Evolutionary conservation across 1,140 invertebrate species (phyloP).

Genomic region (Drosophila carrolli): DNA sequence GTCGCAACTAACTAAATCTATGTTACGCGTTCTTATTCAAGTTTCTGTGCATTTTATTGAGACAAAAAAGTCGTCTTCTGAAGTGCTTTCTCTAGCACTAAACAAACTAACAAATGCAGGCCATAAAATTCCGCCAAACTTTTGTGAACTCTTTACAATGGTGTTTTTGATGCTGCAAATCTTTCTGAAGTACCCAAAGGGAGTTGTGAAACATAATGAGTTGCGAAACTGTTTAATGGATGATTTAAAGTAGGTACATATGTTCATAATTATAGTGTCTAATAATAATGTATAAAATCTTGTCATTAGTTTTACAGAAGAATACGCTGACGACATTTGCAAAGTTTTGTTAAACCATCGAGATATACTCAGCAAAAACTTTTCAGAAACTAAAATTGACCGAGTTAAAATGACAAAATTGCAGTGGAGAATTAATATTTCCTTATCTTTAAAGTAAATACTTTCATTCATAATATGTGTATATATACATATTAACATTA

Average conservation of each 20-base stretch:
- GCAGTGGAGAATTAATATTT: conserved; percentile 84
- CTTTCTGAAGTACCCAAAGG: conserved; percentile 77
- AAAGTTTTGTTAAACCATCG: conserved; percentile 80
- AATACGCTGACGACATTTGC: conserved; percentile 74
- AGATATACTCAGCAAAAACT: conserved; percentile 75
- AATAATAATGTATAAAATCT: not conserved
- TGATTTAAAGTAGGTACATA: conserved; percentile 65
- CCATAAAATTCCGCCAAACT: conserved; percentile 75
- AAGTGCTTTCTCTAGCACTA: conserved; percentile 78
- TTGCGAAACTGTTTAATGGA: conserved; percentile 70
- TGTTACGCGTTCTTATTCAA: conserved; percentile 79
- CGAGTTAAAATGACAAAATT: conserved; percentile 74
- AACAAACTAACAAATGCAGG: conserved; percentile 81
- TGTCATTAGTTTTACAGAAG: conserved; percentile 65
- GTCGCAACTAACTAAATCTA: conserved; percentile 72
- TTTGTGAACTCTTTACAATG: conserved; percentile 81
- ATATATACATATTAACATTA: not conserved
- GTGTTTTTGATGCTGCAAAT: conserved; percentile 80
- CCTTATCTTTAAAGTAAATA: conserved; percentile 62
- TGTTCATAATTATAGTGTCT: not conserved
- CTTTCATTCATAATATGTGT: not conserved
- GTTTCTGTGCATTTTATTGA: conserved; percentile 83
- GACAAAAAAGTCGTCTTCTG: conserved; percentile 74
- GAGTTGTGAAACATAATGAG: conserved; percentile 74
- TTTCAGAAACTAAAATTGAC: conserved; percentile 72